These are phyloP conservation scores for Smittia aterrima DNA, from an alignment of 2,888 invertebrate genomes.

Conservation along the genomic window DNA sequence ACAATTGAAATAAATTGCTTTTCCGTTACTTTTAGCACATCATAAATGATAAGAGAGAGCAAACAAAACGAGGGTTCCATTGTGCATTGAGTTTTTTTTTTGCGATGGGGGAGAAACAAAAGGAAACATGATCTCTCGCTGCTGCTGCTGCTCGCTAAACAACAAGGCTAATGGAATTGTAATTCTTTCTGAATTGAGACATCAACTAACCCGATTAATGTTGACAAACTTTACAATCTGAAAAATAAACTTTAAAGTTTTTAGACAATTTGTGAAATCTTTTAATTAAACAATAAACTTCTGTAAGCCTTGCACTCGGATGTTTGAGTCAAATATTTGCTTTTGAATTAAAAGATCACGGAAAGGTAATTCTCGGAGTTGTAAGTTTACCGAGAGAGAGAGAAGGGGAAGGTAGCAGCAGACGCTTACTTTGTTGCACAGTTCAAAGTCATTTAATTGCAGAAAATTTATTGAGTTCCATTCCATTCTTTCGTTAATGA, in stretches of 20 bases:
- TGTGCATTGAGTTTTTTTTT: neutral
- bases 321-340: constrained; percentile 1
- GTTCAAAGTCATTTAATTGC: too few relatives aligned
- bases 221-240: constrained; percentile 19
- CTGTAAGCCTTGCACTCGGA: neutral
- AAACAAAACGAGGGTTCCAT: constrained; percentile 13
- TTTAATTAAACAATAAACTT: constrained; percentile 5
- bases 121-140: constrained; percentile 12
- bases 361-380: too few relatives aligned
- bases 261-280: too few relatives aligned
- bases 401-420: too few relatives aligned
- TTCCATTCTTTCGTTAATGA: too few relatives aligned
- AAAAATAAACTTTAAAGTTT: constrained; percentile 11
- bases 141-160: neutral
- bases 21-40: constrained; percentile 36
- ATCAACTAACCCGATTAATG: constrained; percentile 5
- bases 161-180: neutral
- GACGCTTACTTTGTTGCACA: too few relatives aligned
- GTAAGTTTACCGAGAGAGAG: too few relatives aligned
- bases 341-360: neutral
- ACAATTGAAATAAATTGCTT: constrained; percentile 33
- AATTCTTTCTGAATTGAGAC: constrained; percentile 18
- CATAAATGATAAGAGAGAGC: neutral
- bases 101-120: neutral
- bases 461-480: too few relatives aligned